Evolutionary conservation across 1,140 invertebrate genomes (phyloP).

Genomic region (Bradysia coprophila): DNA sequence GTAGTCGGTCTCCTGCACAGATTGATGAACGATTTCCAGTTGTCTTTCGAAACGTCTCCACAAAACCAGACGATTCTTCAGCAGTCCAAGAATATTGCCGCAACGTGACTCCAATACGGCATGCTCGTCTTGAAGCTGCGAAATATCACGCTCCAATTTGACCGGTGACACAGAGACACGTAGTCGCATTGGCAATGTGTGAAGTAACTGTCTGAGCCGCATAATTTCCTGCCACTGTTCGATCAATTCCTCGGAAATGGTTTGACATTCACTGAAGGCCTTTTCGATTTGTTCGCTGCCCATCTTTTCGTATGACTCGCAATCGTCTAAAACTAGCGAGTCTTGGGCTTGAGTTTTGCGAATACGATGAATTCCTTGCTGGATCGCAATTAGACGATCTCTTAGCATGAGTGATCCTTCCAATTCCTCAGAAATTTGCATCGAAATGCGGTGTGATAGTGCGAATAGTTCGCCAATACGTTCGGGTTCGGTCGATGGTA

Average conservation of each 20-base stretch:
- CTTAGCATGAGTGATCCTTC: constrained; percentile 46
- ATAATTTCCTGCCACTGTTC: constrained; percentile 57
- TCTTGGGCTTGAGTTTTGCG: constrained; percentile 43
- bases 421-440: constrained; percentile 50
- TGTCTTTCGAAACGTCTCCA: constrained; percentile 59
- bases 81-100: constrained; percentile 36
- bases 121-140: constrained; percentile 50
- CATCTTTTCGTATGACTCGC: constrained; percentile 44
- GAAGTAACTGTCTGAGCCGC: constrained; percentile 46
- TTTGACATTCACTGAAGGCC: constrained; percentile 43
- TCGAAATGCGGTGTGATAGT: constrained; percentile 44
- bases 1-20: constrained; percentile 61
- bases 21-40: constrained; percentile 55
- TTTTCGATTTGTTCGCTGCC: constrained; percentile 50
- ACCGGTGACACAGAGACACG: constrained; percentile 53
- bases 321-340: constrained; percentile 42
- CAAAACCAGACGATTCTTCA: constrained; percentile 40
- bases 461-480: constrained; percentile 47
- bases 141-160: constrained; percentile 51
- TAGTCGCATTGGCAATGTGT: constrained; percentile 50
- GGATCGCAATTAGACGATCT: constrained; percentile 46
- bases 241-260: constrained; percentile 39
- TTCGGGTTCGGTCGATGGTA: constrained; percentile 52
- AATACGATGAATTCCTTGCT: constrained; percentile 42
- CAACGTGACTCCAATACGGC: constrained; percentile 46